These are phyloP conservation scores for Atta cephalotes DNA, from an alignment of 1,140 invertebrate genomes.

Conservation along the genomic window DNA sequence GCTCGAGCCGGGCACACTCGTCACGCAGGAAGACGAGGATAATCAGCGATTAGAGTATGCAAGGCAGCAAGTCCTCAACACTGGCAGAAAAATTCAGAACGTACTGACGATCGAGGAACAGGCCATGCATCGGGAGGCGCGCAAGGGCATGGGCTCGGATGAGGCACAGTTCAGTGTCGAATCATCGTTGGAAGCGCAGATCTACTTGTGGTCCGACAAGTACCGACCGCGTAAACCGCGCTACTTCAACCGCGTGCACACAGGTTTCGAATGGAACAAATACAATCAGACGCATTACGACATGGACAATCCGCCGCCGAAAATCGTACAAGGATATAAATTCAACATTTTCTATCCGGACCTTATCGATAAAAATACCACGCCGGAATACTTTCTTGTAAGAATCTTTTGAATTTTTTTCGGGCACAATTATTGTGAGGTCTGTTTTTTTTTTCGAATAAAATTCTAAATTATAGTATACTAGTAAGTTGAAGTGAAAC, in stretches of 20 bases:
- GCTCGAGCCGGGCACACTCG: constrained; percentile 93
- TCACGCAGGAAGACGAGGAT: constrained; percentile 94
- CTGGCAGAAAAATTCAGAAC: constrained; percentile 87
- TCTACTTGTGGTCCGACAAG: constrained; percentile 99
- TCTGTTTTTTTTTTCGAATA: too few relatives aligned
- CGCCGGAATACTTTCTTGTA: constrained; percentile 97
- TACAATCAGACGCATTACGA: constrained; percentile 99
- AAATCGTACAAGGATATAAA: constrained; percentile 99
- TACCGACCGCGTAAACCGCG: constrained; percentile 98
- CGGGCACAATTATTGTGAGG: too few relatives aligned
- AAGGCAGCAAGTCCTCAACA: constrained; percentile 88
- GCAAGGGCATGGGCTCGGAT: constrained; percentile 95
- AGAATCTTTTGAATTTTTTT: constrained; percentile 74
- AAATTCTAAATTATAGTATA: too few relatives aligned
- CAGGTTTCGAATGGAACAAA: constrained; percentile 99
- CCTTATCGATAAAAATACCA: constrained; percentile 97
- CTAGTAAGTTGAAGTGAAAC: too few relatives aligned
- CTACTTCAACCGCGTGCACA: constrained; percentile 98
- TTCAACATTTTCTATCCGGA: constrained; percentile 99
- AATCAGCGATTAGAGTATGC: constrained; percentile 91
- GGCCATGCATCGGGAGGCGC: constrained; percentile 91
- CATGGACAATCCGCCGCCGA: constrained; percentile 99
- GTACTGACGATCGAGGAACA: constrained; percentile 88
- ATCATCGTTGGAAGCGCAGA: constrained; percentile 93
- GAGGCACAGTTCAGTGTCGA: constrained; percentile 98